These are phyloP conservation scores for Machaerirhynchus nigripectus DNA, from an alignment of 2,113 vertebrate genomes.

Conservation along the genomic window DNA sequence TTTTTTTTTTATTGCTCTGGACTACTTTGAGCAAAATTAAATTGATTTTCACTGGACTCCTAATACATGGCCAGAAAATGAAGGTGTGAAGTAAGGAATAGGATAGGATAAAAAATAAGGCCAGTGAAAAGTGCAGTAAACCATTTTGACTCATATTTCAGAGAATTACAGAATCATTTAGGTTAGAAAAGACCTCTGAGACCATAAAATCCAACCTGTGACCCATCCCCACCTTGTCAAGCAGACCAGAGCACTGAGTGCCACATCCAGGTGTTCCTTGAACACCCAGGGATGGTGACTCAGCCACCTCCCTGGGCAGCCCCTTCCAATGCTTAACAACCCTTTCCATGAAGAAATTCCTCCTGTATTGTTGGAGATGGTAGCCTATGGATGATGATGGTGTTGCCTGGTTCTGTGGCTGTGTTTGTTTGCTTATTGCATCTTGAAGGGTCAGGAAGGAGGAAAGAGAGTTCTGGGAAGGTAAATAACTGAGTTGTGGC, in stretches of 20 bases:
- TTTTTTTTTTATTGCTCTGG: not conserved
- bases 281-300: not conserved
- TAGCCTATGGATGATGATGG: not conserved
- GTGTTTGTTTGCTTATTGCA: not conserved
- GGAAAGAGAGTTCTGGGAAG: not conserved
- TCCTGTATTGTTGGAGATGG: not conserved
- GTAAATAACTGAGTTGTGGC: not conserved
- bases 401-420: not conserved
- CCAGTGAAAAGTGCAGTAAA: not conserved
- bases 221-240: not conserved
- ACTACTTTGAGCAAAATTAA: not conserved
- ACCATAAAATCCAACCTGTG: not conserved
- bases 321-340: not conserved
- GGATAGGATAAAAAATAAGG: not conserved
- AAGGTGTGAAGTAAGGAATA: not conserved
- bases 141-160: not conserved
- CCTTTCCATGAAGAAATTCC: not conserved
- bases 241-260: not conserved
- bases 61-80: not conserved
- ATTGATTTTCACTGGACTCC: not conserved
- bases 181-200: not conserved
- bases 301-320: not conserved
- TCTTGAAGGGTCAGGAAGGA: not conserved
- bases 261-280: not conserved
- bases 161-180: not conserved